Percentiles rank a stretch among this genome's conserved stretches.
phyloP scores from a whole-genome alignment of 2,797 vertebrate species.

The Erethizon dorsatum region DNA sequence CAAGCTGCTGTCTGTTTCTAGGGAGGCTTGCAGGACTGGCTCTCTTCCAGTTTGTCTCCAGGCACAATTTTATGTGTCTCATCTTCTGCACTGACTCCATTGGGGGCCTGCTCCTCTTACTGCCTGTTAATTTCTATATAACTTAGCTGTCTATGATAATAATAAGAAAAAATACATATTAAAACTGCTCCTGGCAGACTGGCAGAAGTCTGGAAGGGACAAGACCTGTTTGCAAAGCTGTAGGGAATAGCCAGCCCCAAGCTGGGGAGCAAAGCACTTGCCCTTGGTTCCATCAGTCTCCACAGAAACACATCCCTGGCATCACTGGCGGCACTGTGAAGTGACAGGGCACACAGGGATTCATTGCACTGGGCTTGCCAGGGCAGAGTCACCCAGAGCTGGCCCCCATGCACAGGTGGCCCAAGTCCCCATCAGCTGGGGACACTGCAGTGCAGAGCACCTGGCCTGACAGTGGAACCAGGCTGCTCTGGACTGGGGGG shows the following conservation, averaged over 20 bases:
- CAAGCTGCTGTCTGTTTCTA: not conserved
- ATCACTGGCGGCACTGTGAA: not conserved
- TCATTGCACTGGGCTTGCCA: not conserved
- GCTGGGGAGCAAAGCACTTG: not conserved
- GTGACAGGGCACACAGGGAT: too few species aligned
- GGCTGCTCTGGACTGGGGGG: not conserved
- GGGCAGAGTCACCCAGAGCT: not conserved
- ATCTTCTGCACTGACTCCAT: not conserved
- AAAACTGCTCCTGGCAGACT: not conserved
- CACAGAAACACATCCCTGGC: not conserved
- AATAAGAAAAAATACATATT: not conserved
- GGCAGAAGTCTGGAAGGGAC: not conserved
- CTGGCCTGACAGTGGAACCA: not conserved
- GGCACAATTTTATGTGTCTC: not conserved
- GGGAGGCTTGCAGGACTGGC: not conserved
- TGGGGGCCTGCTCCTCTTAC: not conserved
- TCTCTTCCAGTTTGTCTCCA: not conserved
- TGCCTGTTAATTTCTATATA: not conserved
- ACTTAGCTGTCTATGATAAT: not conserved
- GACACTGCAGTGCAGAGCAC: not conserved
- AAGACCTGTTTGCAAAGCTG: accelerated
- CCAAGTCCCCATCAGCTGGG: not conserved
- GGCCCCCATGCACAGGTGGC: not conserved
- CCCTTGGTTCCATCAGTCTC: not conserved
- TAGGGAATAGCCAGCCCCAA: accelerated